Percentiles rank a stretch among this genome's conserved stretches.
phyloP scores from a whole-genome alignment of 2,113 vertebrate genomes.

The Burhinus bistriatus region DNA sequence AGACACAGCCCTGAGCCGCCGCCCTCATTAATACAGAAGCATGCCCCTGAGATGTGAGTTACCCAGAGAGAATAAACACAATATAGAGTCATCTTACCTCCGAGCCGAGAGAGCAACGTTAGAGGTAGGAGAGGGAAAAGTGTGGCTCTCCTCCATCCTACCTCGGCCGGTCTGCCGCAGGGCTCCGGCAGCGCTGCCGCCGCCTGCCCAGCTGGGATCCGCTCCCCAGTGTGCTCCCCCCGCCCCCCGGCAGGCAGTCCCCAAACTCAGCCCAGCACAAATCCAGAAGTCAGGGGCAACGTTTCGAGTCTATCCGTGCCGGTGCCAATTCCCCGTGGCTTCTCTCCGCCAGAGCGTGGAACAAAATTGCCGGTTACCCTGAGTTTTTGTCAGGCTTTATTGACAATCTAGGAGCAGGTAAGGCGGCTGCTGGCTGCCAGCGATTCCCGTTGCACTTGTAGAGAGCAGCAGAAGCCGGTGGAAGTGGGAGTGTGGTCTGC shows the following conservation, averaged over 20 bases:
- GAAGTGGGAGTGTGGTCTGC: constrained; percentile 55
- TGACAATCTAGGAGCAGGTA: constrained; percentile 71
- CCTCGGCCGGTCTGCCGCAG: constrained; percentile 35
- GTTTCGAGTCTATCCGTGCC: constrained; percentile 54
- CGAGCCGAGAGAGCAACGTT: constrained; percentile 19
- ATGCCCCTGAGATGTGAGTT: background rate
- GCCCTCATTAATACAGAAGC: background rate
- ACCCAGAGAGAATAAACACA: constrained; percentile 56
- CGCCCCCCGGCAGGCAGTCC: constrained; percentile 62
- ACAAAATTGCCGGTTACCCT: constrained; percentile 51
- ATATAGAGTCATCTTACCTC: constrained; percentile 68
- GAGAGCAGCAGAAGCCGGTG: constrained; percentile 45
- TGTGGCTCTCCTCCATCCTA: constrained; percentile 25
- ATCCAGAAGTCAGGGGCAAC: constrained; percentile 66
- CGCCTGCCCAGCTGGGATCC: constrained; percentile 55
- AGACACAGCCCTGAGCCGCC: background rate
- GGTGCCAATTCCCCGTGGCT: constrained; percentile 16
- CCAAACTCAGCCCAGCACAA: constrained; percentile 63
- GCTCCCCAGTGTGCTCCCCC: constrained; percentile 35
- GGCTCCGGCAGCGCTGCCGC: constrained; percentile 44
- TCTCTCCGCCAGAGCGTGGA: constrained; percentile 58
- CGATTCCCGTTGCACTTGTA: constrained; percentile 46
- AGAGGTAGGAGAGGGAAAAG: constrained; percentile 43
- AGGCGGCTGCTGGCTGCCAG: constrained; percentile 58
- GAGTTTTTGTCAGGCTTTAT: constrained; percentile 57